These are phyloP conservation scores for Vannuccia rotundouncinata DNA, from an alignment of 2,888 invertebrate species.

Conservation along the genomic window DNA sequence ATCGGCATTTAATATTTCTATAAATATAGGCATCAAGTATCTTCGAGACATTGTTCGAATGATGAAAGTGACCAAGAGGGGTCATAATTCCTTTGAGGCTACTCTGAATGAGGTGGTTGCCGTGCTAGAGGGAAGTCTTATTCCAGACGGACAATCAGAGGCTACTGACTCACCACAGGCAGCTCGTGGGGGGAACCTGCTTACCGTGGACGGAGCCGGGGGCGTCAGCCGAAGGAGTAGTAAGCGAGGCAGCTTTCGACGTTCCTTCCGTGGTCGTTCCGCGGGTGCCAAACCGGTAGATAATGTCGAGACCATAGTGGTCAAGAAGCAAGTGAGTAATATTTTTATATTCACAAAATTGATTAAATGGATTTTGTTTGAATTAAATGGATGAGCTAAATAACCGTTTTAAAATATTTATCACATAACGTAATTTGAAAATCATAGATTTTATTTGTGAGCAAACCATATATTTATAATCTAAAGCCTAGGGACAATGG, in stretches of 20 bases:
- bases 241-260: not conserved
- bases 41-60: constrained; percentile 32
- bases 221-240: not conserved
- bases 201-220: not conserved
- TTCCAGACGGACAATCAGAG: not conserved
- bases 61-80: constrained; percentile 36
- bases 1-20: no score
- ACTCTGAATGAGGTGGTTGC: not conserved
- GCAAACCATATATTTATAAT: no score
- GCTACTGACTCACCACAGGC: not conserved
- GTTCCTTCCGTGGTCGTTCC: not conserved
- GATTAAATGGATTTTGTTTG: no score
- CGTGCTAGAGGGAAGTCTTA: constrained; percentile 3
- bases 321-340: not conserved
- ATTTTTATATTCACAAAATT: no score
- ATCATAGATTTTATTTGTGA: no score
- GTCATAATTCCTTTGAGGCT: constrained; percentile 24
- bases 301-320: not conserved
- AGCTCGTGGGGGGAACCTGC: not conserved
- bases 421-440: no score
- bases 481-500: no score
- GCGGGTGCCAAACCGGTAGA: not conserved
- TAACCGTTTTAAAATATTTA: no score
- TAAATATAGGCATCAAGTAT: constrained; percentile 18
- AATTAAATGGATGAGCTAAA: no score